Conservation (phyloP, 1,140 invertebrate species). For the Calosoma granatense region DNA sequence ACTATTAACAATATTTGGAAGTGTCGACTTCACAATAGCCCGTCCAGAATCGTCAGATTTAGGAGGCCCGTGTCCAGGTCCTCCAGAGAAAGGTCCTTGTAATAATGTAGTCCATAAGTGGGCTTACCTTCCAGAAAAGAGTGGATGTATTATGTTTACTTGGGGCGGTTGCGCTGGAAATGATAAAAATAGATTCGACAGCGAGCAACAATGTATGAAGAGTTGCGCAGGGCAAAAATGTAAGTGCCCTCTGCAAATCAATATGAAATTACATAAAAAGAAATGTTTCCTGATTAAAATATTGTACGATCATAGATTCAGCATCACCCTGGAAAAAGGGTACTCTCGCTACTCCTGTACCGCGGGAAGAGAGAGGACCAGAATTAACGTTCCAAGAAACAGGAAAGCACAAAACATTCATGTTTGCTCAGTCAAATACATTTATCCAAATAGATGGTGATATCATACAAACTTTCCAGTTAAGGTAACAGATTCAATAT, state of each 20-base stretch:
- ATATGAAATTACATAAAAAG: too few species aligned
- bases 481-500: conserved; percentile 46
- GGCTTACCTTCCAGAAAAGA: conserved; percentile 56
- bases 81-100: conserved; percentile 51
- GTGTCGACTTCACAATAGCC: too few species aligned
- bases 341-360: conserved; percentile 36
- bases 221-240: conserved; percentile 47
- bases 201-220: conserved; percentile 57
- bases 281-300: too few species aligned
- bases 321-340: conserved; percentile 24
- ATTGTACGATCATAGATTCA: conserved; percentile 25
- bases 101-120: conserved; percentile 57
- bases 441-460: conserved; percentile 79
- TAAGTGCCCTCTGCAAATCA: conserved; percentile 29
- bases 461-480: conserved; percentile 74
- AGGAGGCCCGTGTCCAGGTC: conserved; percentile 24
- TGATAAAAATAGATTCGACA: conserved; percentile 62
- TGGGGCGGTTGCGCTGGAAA: conserved; percentile 73
- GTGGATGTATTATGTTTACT: conserved; percentile 57
- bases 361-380: conserved; percentile 57
- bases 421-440: conserved; percentile 78
- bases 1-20: background rate
- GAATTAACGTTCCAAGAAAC: conserved; percentile 73
- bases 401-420: conserved; percentile 65
- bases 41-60: background rate